phyloP scores from a whole-genome alignment of 2,113 vertebrate genomes.

The Myxocyprinus asiaticus region DNA sequence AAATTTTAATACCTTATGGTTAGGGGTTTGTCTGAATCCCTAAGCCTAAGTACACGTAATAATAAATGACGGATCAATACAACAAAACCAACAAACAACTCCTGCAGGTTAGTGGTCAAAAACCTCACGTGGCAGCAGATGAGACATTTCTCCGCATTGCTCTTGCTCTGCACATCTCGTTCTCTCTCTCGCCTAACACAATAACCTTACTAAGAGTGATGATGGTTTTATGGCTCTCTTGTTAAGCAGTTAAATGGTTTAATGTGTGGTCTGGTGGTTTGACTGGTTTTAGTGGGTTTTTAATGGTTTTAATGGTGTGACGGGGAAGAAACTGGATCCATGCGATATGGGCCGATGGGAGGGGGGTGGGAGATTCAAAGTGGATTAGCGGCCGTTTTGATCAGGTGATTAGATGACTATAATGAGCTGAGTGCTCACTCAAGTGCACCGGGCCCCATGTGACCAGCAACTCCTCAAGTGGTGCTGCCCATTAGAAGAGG shows the following conservation, averaged over 20 bases:
- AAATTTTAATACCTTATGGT: no score
- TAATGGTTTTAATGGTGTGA: constrained; percentile 58
- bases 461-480: constrained; percentile 55
- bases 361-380: constrained; percentile 48
- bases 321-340: constrained; percentile 55
- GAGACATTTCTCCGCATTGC: constrained; percentile 24
- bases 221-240: constrained; percentile 59
- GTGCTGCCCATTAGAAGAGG: constrained; percentile 50
- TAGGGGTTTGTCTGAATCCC: no score
- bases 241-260: constrained; percentile 57
- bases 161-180: neutral
- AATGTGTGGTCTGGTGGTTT: constrained; percentile 55
- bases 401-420: constrained; percentile 55
- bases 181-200: constrained; percentile 41
- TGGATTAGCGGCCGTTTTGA: constrained; percentile 57
- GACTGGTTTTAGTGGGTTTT: constrained; percentile 61
- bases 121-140: constrained; percentile 21
- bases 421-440: constrained; percentile 56
- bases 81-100: constrained; percentile 16
- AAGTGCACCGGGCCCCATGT: constrained; percentile 53
- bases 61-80: constrained; percentile 9
- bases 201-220: constrained; percentile 49
- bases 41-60: neutral
- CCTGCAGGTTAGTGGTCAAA: constrained; percentile 16
- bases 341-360: constrained; percentile 37